A percentile compares a stretch with the other conserved stretches of the same genome.
Evolutionary conservation across 1,140 invertebrate species (phyloP).

Genomic region (Drosophila aff.): DNA sequence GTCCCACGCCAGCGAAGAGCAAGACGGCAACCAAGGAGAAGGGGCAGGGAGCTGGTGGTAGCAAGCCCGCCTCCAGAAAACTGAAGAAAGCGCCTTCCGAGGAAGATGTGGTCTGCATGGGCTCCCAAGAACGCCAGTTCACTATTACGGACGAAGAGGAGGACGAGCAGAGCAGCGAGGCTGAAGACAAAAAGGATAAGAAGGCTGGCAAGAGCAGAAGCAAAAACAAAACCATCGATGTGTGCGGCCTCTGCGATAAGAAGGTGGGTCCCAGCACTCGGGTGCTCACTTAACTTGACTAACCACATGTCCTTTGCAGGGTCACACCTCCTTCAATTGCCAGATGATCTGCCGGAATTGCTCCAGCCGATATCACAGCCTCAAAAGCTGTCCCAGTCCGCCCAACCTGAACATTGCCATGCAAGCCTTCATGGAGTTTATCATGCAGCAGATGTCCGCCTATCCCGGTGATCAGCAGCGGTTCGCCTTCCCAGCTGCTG

Average conservation of each 20-base stretch:
- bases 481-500: slow-evolving; percentile 52
- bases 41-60: not conserved
- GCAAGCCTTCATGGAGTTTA: slow-evolving; percentile 75
- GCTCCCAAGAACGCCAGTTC: slow-evolving; percentile 54
- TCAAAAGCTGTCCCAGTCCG: slow-evolving; percentile 71
- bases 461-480: slow-evolving; percentile 60
- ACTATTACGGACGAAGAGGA: slow-evolving; percentile 66
- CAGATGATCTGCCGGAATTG: slow-evolving; percentile 81
- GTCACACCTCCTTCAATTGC: slow-evolving; percentile 74
- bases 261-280: slow-evolving; percentile 28
- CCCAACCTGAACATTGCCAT: slow-evolving; percentile 69
- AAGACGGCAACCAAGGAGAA: slow-evolving; percentile 38
- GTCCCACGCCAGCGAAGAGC: slow-evolving; percentile 21
- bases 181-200: slow-evolving; percentile 9
- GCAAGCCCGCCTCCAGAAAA: slow-evolving; percentile 34
- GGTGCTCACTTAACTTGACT: too few relatives aligned
- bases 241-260: slow-evolving; percentile 63
- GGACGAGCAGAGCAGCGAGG: slow-evolving; percentile 25
- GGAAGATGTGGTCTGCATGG: slow-evolving; percentile 76
- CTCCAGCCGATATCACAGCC: slow-evolving; percentile 64
- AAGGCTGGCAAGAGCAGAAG: slow-evolving; percentile 35
- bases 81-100: slow-evolving; percentile 39
- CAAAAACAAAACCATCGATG: slow-evolving; percentile 27
- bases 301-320: slow-evolving; percentile 31
- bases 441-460: slow-evolving; percentile 68